A percentile compares a stretch with the other conserved stretches of the same genome.
These are phyloP conservation scores for Podarcis raffonei DNA, from an alignment of 2,113 vertebrate genomes.

Conservation along the genomic window DNA sequence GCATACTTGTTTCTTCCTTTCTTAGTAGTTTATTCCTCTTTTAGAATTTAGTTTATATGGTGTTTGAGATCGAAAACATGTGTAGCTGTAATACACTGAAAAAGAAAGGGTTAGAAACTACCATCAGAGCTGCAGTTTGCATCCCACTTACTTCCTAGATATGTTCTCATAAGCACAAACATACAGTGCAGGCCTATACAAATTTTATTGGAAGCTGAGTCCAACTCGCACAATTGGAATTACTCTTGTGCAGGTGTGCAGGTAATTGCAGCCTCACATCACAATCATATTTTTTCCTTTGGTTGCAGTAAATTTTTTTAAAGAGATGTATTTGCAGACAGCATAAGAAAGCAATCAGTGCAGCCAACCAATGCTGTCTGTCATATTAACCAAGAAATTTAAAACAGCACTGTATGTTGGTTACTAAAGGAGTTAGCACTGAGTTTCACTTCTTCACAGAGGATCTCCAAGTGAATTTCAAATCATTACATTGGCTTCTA, in stretches of 20 bases:
- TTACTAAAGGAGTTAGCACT: background rate
- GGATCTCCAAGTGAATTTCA: conserved; percentile 3
- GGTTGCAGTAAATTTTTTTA: too few relatives aligned
- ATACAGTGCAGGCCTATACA: background rate
- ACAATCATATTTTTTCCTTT: background rate
- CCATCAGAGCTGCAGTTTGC: background rate
- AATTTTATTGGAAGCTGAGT: background rate
- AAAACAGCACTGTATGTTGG: background rate
- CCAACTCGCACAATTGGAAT: background rate
- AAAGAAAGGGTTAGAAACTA: background rate
- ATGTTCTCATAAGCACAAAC: too few relatives aligned
- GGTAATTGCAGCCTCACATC: background rate
- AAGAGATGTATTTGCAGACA: background rate
- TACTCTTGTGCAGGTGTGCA: background rate
- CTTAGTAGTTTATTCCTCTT: background rate
- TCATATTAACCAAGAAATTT: background rate
- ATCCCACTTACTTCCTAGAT: background rate
- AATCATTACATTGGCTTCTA: background rate
- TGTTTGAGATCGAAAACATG: background rate
- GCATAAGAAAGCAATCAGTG: background rate
- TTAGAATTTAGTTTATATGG: background rate
- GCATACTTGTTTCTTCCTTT: background rate
- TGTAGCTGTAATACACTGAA: background rate
- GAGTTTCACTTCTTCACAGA: accelerated
- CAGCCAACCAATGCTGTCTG: background rate